Evolutionary conservation across 2,797 vertebrate species (phyloP).

Genomic region (Thamnophis elegans): DNA sequence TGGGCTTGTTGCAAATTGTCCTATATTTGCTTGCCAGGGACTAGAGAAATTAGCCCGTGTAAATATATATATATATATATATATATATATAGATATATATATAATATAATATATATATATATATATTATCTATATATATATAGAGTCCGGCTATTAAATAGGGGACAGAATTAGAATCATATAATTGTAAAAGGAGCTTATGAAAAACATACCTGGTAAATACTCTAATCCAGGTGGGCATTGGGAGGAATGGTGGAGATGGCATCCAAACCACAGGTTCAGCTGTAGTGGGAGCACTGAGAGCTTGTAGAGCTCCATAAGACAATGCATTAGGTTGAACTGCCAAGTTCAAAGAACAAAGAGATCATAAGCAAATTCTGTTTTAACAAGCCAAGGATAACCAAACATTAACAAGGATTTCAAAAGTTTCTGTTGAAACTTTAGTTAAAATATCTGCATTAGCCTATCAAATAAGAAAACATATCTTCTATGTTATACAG

Average conservation of each 20-base stretch:
- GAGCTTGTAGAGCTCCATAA: neutral
- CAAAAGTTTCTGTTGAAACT: neutral
- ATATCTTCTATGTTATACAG: neutral
- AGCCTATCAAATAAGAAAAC: neutral
- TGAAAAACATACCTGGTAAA: slow-evolving; percentile 68
- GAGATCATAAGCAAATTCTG: neutral
- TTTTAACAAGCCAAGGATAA: neutral
- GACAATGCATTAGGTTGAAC: neutral
- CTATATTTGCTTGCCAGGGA: no score
- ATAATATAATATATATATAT: no score
- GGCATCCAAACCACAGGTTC: slow-evolving; percentile 49
- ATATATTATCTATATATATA: no score
- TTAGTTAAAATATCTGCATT: neutral
- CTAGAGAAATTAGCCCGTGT: no score
- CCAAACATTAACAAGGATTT: neutral
- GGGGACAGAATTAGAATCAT: neutral
- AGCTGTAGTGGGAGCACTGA: neutral
- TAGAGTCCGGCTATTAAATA: neutral
- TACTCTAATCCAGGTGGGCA: slow-evolving; percentile 79
- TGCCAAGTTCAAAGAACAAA: neutral
- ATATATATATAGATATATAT: no score
- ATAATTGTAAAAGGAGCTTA: neutral
- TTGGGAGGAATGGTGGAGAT: slow-evolving; percentile 66
- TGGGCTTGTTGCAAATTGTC: no score
- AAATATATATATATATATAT: no score